Evolutionary conservation across 2,888 invertebrate species (phyloP), one percentile per base, ranked within the genome.

Genomic region (Unio delphinus): DNA sequence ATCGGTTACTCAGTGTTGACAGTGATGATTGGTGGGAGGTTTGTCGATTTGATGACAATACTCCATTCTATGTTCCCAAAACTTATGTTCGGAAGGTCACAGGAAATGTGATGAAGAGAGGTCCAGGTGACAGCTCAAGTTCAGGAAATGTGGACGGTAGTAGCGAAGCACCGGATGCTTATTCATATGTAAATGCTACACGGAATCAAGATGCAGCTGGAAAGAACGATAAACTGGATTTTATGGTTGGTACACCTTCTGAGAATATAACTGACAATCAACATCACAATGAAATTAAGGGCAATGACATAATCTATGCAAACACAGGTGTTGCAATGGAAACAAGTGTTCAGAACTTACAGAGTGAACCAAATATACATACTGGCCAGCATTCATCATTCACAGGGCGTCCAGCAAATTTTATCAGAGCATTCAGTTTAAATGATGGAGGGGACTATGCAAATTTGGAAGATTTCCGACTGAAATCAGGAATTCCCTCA

Each of bases 1-100:
- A 82, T 64, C 74, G 71, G 64, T 64, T 81, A 56, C 59, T 81
- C n/a, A 69, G 76, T 30, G 68, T 72, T 57, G 72, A 75, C 7
- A 68, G 69, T 57, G 71, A 78, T 54, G 80, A 86, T 61, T 84
- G 84, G 84, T 84, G 83, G 84, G 80, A 83, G 61, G 86, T 86
- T 5, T 69, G 75, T 55, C 69, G 81, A 61, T 75, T 78, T 15
- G 75, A 75, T 63, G 68, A 76, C 23, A 75, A 75, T 4, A 79
- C 78, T 60, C 75, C 80, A 8, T 84, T 86, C 69, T 86, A 80
- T 80, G 86, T 86, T 30, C 86, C 86, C n/a, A 82, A 83, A 26
- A 78, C 83, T 75, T 86, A 86, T 80, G 84, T 86, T 20, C 73
- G 78, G 68, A 65, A 45, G 45, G 45, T 45, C 45, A 45, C 45